Conservation (phyloP, 2,797 vertebrate species). For the Parauchenoglanis punctatus region DNA sequence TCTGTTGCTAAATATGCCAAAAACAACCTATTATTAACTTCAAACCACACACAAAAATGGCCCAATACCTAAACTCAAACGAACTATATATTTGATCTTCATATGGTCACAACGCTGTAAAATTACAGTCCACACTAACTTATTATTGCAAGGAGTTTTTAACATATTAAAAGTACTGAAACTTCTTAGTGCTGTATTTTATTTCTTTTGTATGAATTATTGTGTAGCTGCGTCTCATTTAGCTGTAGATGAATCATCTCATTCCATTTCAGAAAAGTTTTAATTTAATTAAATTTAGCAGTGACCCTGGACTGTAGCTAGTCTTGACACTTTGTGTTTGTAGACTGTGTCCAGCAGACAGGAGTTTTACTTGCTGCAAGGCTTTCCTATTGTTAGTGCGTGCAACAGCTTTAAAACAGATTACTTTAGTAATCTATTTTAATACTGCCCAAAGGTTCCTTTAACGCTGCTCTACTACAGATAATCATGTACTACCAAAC, state of each 20-base stretch:
- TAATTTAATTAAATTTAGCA: neutral
- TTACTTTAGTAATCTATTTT: neutral
- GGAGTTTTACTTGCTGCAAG: neutral
- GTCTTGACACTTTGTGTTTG: neutral
- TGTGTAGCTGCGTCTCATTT: neutral
- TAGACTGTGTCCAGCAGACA: neutral
- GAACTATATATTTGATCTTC: neutral
- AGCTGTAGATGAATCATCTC: neutral
- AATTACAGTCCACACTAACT: neutral
- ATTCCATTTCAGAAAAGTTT: neutral
- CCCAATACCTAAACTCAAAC: neutral
- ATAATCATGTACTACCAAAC: neutral
- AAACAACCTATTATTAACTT: neutral
- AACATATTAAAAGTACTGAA: neutral
- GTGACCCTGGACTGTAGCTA: neutral
- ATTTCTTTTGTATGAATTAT: neutral
- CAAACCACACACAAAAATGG: neutral
- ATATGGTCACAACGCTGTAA: neutral
- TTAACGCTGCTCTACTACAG: neutral
- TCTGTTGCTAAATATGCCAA: neutral
- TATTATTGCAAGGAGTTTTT: neutral
- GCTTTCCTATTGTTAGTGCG: neutral
- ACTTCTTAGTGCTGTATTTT: neutral
- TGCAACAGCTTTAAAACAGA: neutral
- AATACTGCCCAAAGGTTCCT: too few relatives aligned